phyloP scores from a whole-genome alignment of 2,113 vertebrate species.

The Chitala chitala region DNA sequence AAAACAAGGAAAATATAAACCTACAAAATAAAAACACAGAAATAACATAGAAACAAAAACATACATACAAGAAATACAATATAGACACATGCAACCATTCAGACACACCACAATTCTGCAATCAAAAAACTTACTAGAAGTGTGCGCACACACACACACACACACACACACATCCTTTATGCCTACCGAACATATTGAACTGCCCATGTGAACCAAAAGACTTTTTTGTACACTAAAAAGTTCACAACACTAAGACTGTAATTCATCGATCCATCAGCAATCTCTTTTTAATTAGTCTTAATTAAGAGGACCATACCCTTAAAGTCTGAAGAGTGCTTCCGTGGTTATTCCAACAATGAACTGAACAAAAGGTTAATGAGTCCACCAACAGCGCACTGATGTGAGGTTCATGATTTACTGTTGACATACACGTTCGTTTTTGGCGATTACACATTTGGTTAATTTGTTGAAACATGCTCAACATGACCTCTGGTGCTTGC shows the following conservation, averaged over 20 bases:
- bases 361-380: slow-evolving; percentile 15
- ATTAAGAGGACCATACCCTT: background rate
- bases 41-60: no score
- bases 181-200: no score
- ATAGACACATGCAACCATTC: no score
- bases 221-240: no score
- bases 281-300: background rate
- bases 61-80: no score
- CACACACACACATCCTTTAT: slow-evolving; percentile 32
- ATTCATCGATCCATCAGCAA: slow-evolving; percentile 26
- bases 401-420: slow-evolving; percentile 27
- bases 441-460: background rate
- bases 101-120: no score
- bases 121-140: no score
- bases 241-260: slow-evolving; percentile 33
- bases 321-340: background rate
- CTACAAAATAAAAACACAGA: no score
- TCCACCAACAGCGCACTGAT: slow-evolving; percentile 18
- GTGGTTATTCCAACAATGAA: background rate
- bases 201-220: no score
- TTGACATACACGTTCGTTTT: slow-evolving; percentile 22
- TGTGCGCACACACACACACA: slow-evolving; percentile 11
- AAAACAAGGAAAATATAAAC: no score
- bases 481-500: no score
- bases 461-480: slow-evolving; percentile 20